Base-by-base conservation (phyloP, 1,140 invertebrate genomes). In the Diorhabda sublineata region DNA sequence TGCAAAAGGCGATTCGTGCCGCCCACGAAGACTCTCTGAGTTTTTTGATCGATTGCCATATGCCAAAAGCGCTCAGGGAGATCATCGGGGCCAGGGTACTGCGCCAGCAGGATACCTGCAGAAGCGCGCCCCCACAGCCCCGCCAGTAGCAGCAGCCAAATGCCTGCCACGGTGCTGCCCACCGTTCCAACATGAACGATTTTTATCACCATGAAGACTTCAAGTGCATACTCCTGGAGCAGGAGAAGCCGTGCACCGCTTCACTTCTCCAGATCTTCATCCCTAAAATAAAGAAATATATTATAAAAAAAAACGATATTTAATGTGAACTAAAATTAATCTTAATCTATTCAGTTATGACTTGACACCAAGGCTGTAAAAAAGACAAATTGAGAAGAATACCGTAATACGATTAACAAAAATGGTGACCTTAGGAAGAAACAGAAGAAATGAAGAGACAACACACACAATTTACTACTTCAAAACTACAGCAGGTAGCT, bases 1-100 rank as follows among this genome's bases (percentile, higher is more conserved):
- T 96, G 92, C 70, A 94, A 86, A 8, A 97, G 85, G 76, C 89
- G 88, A 79, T 98, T 97, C 63, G 92, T 87, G 9, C 92, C 94
- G 9, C 92, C 94, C 52, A 92, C 90, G 75, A 87, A 89, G 45
- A 89, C 81, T 42, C 83, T 83, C 44, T 86, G 85, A 2, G 84
- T 86, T 44, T 77, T 77, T 11, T 82, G 81, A 77, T 92, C 89
- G 66, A 90, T 81, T 3, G 87, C 84, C 57, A 92, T 80, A 76
- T 92, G 89, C 72, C 83, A 84, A 65, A 87, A 85, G 45, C 77
- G 80, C 9, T 85, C 75, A 64, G 78, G 70, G 62, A 80, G 80
- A 65, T 81, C 79, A 41, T 81, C 81, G 65, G 78, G 73, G 73
- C 83, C 83, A 66, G 80, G 80, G 71, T 83, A 81, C 66, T 80